Conservation (phyloP, 2,888 invertebrate species). For the Calameuta idolon region DNA sequence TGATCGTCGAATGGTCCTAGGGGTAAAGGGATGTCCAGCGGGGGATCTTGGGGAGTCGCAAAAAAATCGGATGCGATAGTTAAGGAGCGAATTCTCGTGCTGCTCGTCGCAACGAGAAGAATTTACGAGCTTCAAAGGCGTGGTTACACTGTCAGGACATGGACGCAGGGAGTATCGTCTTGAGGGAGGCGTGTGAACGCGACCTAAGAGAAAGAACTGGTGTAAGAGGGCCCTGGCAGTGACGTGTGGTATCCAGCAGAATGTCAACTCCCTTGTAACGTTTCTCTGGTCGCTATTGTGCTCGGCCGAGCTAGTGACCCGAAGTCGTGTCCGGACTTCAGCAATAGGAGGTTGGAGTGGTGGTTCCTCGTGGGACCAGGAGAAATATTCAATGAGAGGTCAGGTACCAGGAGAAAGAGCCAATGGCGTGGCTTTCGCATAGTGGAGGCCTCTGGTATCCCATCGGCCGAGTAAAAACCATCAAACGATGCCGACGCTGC, state of each 20-base stretch:
- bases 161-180: conserved; percentile 2
- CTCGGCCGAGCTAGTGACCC: conserved; percentile 12
- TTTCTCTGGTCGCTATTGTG: conserved; percentile 20
- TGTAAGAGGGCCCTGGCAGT: conserved; percentile 28
- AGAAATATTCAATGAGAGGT: conserved; percentile 49
- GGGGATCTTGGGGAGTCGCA: neutral
- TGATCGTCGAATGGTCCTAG: neutral
- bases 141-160: conserved; percentile 21
- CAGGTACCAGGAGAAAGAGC: conserved; percentile 38
- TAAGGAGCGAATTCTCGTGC: conserved; percentile 16
- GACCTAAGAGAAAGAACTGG: conserved; percentile 31
- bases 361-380: conserved; percentile 24
- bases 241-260: conserved; percentile 40
- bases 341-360: conserved; percentile 25
- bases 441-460: neutral
- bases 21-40: neutral
- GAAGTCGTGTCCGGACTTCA: conserved; percentile 20
- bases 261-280: conserved; percentile 40
- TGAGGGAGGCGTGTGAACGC: conserved; percentile 13
- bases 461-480: conserved; percentile 47
- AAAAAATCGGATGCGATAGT: conserved; percentile 5
- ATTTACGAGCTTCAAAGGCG: conserved; percentile 37
- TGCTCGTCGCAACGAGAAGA: conserved; percentile 27
- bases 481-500: conserved; percentile 55
- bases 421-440: conserved; percentile 37